phyloP scores from a whole-genome alignment of 2,888 invertebrate genomes.

The Oligia fasciuncula region DNA sequence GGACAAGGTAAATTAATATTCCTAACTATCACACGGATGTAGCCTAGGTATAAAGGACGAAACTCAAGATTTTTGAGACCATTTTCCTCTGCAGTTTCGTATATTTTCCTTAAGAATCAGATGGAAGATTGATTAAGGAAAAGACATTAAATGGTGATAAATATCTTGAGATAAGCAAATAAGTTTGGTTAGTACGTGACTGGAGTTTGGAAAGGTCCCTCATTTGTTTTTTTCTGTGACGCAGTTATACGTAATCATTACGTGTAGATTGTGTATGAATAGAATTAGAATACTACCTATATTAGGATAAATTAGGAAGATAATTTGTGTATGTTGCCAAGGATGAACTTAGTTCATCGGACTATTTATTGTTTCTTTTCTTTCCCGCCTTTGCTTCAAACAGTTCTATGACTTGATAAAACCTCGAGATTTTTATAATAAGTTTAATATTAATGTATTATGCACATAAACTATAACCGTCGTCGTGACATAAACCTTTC shows the following conservation, averaged over 20 bases:
- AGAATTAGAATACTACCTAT: background rate
- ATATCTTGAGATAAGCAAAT: slow-evolving; percentile 30
- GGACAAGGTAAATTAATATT: slow-evolving; percentile 52
- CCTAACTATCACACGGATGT: slow-evolving; percentile 36
- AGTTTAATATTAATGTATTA: background rate
- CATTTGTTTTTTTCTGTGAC: slow-evolving; percentile 14
- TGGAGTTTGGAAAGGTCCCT: slow-evolving; percentile 4
- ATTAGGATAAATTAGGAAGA: background rate
- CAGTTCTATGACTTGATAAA: background rate
- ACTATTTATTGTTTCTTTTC: background rate
- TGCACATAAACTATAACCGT: background rate
- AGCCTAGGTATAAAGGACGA: slow-evolving; percentile 46
- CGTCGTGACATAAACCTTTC: background rate
- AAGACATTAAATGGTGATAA: slow-evolving; percentile 38
- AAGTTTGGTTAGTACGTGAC: slow-evolving; percentile 20
- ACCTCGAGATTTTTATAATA: background rate
- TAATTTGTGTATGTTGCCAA: background rate
- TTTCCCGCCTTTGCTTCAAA: background rate
- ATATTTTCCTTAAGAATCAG: slow-evolving; percentile 53
- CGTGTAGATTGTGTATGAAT: background rate
- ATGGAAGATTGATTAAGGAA: slow-evolving; percentile 51
- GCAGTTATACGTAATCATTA: slow-evolving; percentile 9
- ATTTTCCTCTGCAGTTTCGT: slow-evolving; percentile 54
- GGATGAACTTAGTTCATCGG: background rate
- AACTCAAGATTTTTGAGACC: slow-evolving; percentile 52